A percentile compares a stretch with the other conserved stretches of the same genome.
These are phyloP conservation scores for Rotaria socialis DNA, from an alignment of 2,888 invertebrate species.

Conservation along the genomic window DNA sequence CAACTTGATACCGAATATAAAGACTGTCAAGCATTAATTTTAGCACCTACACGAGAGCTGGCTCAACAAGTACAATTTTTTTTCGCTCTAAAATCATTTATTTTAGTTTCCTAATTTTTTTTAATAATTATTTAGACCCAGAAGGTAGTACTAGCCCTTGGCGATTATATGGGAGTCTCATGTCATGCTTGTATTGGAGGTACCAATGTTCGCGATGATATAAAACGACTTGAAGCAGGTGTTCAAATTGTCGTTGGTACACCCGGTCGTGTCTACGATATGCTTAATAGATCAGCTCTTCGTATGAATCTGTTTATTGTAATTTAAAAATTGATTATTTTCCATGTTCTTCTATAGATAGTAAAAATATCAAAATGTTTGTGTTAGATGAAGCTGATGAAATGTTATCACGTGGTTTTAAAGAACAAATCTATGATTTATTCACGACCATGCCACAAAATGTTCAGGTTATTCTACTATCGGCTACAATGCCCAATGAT, in stretches of 20 bases:
- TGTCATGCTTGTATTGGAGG: conserved; percentile 99
- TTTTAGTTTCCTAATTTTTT: too few species aligned
- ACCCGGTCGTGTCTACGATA: conserved; percentile 92
- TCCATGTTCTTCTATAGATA: conserved; percentile 61
- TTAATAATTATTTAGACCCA: conserved; percentile 64
- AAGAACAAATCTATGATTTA: conserved; percentile 98
- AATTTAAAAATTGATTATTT: background rate
- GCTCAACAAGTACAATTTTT: conserved; percentile 67
- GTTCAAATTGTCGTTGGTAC: conserved; percentile 95
- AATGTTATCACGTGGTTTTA: conserved; percentile 98
- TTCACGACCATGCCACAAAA: conserved; percentile 83
- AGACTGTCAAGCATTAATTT: conserved; percentile 91
- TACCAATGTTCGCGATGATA: conserved; percentile 94
- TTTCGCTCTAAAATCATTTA: too few species aligned
- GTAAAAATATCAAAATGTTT: conserved; percentile 86
- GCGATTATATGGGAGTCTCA: conserved; percentile 93
- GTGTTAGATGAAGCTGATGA: conserved; percentile 99
- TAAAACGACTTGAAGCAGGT: conserved; percentile 83
- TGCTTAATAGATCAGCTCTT: conserved; percentile 86
- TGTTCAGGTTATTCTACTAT: conserved; percentile 89
- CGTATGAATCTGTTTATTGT: conserved; percentile 59
- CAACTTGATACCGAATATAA: conserved; percentile 68
- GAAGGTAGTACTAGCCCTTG: conserved; percentile 88
- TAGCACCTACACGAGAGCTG: conserved; percentile 86
- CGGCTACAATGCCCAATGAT: conserved; percentile 96